A percentile compares a stretch with the other conserved stretches of the same genome.
Evolutionary conservation across 2,888 invertebrate genomes (phyloP).

Genomic region (Amblyjoppa proteus): DNA sequence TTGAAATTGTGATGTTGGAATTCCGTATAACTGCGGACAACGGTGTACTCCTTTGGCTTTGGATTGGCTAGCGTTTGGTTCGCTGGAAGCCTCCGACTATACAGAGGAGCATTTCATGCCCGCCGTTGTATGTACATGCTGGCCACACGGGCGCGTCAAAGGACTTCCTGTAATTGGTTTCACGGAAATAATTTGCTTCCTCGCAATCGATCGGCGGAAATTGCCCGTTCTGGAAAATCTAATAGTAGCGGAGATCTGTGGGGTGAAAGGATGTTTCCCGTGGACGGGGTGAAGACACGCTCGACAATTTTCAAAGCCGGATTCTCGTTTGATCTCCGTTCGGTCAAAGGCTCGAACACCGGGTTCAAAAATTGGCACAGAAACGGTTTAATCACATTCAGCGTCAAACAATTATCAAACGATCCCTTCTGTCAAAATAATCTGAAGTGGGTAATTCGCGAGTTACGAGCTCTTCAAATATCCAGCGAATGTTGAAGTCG

Average conservation of each 20-base stretch:
- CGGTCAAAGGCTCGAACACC: not conserved
- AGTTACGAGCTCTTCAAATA: not conserved
- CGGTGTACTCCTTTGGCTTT: conserved; percentile 67
- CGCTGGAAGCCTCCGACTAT: conserved; percentile 34
- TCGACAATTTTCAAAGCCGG: conserved; percentile 1
- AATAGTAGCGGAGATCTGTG: not conserved
- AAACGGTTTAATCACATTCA: not conserved
- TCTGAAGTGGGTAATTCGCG: not conserved
- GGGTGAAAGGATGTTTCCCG: not conserved
- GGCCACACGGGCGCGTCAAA: conserved; percentile 57
- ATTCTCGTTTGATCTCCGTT: not conserved
- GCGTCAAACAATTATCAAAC: not conserved
- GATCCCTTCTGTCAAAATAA: not conserved
- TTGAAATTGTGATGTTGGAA: conserved; percentile 49
- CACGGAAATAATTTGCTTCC: conserved; percentile 66
- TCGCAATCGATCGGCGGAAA: conserved; percentile 66
- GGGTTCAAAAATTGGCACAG: not conserved
- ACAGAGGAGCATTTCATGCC: conserved; percentile 45
- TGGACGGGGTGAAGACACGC: not conserved
- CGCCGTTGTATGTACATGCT: conserved; percentile 45
- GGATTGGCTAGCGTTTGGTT: conserved; percentile 18
- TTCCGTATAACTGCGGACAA: conserved; percentile 58
- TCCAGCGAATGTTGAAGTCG: too few species aligned
- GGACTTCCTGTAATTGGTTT: conserved; percentile 68
- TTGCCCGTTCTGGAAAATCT: conserved; percentile 64